These are phyloP conservation scores for Pseudopipra pipra DNA, from an alignment of 2,113 vertebrate genomes.

Conservation along the genomic window DNA sequence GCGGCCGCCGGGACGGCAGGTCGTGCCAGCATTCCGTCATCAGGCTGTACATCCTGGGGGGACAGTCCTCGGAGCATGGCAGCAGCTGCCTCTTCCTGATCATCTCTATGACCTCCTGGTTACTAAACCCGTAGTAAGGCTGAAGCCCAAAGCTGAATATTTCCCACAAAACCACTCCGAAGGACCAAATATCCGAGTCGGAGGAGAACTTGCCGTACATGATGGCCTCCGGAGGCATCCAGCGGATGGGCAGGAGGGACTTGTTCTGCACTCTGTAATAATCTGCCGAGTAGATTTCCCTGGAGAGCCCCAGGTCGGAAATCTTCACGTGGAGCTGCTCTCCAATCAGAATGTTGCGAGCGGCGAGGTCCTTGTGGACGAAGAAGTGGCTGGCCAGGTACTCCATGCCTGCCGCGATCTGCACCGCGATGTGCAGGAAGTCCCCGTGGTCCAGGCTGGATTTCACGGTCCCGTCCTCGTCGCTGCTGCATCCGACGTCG, in stretches of 20 bases:
- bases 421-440: conserved; percentile 92
- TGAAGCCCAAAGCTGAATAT: conserved; percentile 98
- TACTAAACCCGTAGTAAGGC: conserved; percentile 95
- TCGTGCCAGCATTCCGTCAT: conserved; percentile 99
- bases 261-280: conserved; percentile 93
- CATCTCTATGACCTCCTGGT: conserved; percentile 99
- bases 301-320: conserved; percentile 94
- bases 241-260: conserved; percentile 91
- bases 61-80: conserved; percentile 96
- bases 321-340: conserved; percentile 97
- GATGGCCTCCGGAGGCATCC: conserved; percentile 96
- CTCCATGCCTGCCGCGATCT: conserved; percentile 97
- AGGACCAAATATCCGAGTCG: conserved; percentile 97
- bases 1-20: conserved; percentile 86
- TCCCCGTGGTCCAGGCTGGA: conserved; percentile 95
- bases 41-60: conserved; percentile 90
- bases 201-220: conserved; percentile 94
- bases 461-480: conserved; percentile 94
- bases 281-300: conserved; percentile 93
- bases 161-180: conserved; percentile 96
- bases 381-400: conserved; percentile 92
- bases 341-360: conserved; percentile 93
- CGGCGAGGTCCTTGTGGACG: conserved; percentile 94
- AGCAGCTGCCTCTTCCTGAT: conserved; percentile 92
- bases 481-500: conserved; percentile 95